Conservation (phyloP, 1,140 invertebrate genomes). For the Eumaeus atala region DNA sequence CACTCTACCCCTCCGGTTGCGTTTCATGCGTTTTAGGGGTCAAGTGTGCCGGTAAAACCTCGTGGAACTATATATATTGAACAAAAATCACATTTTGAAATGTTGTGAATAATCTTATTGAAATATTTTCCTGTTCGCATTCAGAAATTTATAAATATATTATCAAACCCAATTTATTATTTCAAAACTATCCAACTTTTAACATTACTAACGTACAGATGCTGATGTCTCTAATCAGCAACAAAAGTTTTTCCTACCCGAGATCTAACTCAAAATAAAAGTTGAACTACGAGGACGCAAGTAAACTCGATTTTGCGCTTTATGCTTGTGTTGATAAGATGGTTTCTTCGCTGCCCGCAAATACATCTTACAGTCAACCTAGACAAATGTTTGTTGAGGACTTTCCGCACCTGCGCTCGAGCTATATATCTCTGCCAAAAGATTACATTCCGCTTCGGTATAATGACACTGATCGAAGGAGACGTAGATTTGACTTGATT, state of each 20-base stretch:
- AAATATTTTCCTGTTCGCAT: too few relatives aligned
- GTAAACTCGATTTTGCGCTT: background rate
- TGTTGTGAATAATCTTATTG: too few relatives aligned
- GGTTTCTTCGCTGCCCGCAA: conserved; percentile 6
- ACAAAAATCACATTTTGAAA: too few relatives aligned
- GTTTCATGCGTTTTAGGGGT: too few relatives aligned
- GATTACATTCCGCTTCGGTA: conserved; percentile 20
- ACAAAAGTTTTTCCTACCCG: conserved; percentile 6
- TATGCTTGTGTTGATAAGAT: background rate
- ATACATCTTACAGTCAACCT: conserved; percentile 34
- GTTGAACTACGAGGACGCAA: background rate
- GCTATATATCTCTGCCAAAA: conserved; percentile 36
- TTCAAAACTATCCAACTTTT: background rate
- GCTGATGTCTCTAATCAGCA: conserved; percentile 9
- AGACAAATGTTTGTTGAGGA: conserved; percentile 44
- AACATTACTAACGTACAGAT: background rate
- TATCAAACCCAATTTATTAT: conserved; percentile 4
- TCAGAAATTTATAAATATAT: background rate
- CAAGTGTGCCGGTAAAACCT: too few relatives aligned
- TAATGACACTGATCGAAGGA: conserved; percentile 33
- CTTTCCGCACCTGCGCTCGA: conserved; percentile 36
- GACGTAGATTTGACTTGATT: conserved; percentile 3
- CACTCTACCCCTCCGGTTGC: too few relatives aligned
- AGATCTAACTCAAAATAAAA: conserved; percentile 10
- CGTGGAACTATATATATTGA: too few relatives aligned